These are phyloP conservation scores for Melanostigma gelatinosum DNA, from an alignment of 2,113 vertebrate species.

Conservation along the genomic window DNA sequence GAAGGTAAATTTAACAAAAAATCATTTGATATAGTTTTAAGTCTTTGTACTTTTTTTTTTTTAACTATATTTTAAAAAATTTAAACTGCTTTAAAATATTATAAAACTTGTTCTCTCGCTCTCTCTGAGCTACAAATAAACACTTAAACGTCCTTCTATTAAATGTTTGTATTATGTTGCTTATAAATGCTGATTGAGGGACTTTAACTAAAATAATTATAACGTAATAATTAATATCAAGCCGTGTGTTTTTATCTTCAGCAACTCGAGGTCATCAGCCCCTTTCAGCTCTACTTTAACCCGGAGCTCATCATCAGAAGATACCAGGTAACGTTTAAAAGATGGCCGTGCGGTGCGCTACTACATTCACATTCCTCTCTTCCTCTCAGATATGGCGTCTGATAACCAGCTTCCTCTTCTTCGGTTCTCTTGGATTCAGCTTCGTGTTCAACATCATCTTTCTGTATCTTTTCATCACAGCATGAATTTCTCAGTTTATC, in stretches of 20 bases:
- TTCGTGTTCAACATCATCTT: slow-evolving; percentile 93
- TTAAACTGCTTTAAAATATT: not conserved
- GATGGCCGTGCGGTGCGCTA: fast-evolving
- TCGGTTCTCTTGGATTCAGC: slow-evolving; percentile 89
- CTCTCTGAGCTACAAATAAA: too few species aligned
- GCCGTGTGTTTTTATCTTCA: slow-evolving; percentile 62
- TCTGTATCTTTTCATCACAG: slow-evolving; percentile 86
- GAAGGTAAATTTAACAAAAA: not conserved
- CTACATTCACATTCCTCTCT: not conserved
- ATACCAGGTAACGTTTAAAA: slow-evolving; percentile 83
- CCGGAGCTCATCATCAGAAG: slow-evolving; percentile 88
- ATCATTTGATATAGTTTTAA: not conserved
- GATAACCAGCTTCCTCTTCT: slow-evolving; percentile 91
- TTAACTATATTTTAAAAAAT: not conserved
- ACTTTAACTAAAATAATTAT: too few species aligned
- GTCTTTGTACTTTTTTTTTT: too few species aligned
- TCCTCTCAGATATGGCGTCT: slow-evolving; percentile 87
- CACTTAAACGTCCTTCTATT: too few species aligned
- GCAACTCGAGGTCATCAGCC: slow-evolving; percentile 89
- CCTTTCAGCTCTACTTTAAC: slow-evolving; percentile 91
- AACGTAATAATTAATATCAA: not conserved
- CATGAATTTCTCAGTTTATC: not conserved
- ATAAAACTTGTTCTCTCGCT: too few species aligned
- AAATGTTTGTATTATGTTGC: not conserved
- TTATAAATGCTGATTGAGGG: too few species aligned